Evolutionary conservation across 1,140 invertebrate species (phyloP), one percentile per base, ranked within the genome.

Genomic region (Tetragonula clypearis): DNA sequence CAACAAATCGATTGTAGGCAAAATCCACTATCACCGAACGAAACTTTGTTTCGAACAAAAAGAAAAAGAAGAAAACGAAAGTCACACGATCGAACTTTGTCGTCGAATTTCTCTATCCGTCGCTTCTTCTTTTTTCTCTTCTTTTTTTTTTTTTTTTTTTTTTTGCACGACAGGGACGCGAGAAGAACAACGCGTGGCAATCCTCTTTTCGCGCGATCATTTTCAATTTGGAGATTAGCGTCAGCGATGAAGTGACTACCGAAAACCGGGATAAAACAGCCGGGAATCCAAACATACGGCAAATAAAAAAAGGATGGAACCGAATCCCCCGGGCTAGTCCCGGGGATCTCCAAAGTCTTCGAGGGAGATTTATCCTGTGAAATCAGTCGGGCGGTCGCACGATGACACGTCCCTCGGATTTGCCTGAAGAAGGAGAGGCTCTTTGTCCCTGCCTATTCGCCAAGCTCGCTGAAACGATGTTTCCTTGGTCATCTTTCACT

Each of bases 381-480:
- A 90, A 89, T 89, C 78, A 87, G 82, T 72, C 74, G 79, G 15
- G 55, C 72, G 77, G 73, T 49, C 79, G 77, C 30, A n/a, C 87
- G 87, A 86, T 79, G 88, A 85, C 86, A 87, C 88, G 86, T 86
- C 58, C 53, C 69, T 30, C 35, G 85, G 81, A 73, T 86, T 79
- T 86, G 65, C 60, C 62, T 66, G 62, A 60, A 74, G 69, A 82
- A 73, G 53, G 79, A 84, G 69, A 23, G 66, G 66, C 55, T 62
- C 23, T 85, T 85, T 85, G 84, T 85, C 26, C 84, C 71, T 74
- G 49, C 1, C 55, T 72, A 69, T 85, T 81, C 84, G 56, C 17
- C 1, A 55, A 17, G 12, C n/a, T 78, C 68, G 21, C 65, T 41
- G 68, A 49, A 72, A 49, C 82, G 76, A 72, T 84, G 82, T 79